phyloP scores from a whole-genome alignment of 2,113 vertebrate genomes.

The Tenrec ecaudatus region DNA sequence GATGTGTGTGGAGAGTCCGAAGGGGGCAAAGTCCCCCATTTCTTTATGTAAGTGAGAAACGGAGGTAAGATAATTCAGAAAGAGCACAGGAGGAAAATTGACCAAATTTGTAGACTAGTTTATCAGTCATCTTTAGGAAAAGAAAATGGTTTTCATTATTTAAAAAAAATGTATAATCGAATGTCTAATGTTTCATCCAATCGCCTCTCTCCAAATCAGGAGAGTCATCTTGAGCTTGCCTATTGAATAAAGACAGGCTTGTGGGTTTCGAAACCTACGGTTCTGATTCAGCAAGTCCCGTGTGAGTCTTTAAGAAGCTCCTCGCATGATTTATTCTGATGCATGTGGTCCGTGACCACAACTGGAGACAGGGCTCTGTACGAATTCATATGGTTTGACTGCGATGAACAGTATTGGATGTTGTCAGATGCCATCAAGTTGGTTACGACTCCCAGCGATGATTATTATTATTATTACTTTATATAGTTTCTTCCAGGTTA shows the following conservation, averaged over 20 bases:
- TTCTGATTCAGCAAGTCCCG: neutral
- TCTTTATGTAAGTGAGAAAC: neutral
- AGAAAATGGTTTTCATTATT: constrained; percentile 30
- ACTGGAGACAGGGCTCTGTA: neutral
- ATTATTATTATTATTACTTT: neutral
- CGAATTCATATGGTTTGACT: constrained; percentile 28
- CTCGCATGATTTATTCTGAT: too few relatives aligned
- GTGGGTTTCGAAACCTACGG: neutral
- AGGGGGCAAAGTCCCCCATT: neutral
- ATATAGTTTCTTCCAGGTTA: neutral
- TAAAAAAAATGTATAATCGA: constrained; percentile 9
- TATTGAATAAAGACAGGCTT: neutral
- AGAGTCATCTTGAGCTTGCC: neutral
- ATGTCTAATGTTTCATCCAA: neutral
- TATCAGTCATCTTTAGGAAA: neutral
- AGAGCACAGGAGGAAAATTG: neutral
- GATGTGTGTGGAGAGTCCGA: neutral
- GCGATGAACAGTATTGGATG: neutral
- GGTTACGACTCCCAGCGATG: too few relatives aligned
- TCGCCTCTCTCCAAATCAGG: neutral
- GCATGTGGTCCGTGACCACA: neutral
- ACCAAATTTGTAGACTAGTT: neutral
- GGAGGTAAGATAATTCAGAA: neutral
- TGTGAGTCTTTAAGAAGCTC: too few relatives aligned
- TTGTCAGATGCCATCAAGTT: too few relatives aligned